Evolutionary conservation across 2,888 invertebrate genomes (phyloP).

Genomic region (Merodon equestris): DNA sequence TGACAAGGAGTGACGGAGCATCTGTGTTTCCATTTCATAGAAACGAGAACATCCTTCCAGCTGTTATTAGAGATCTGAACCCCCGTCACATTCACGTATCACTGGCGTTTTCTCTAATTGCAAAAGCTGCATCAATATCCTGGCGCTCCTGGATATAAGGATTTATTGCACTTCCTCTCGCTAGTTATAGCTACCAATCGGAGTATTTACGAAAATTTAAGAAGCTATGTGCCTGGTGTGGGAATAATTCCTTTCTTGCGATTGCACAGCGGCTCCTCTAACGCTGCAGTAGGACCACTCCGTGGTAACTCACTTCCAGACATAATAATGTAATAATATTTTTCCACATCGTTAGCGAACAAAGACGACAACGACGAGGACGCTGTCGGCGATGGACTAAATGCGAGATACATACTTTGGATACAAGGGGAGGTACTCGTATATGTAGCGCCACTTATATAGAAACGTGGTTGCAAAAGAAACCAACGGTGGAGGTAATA

Average conservation of each 20-base stretch:
- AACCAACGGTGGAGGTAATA: slow-evolving; percentile 14
- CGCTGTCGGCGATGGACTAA: too few relatives aligned
- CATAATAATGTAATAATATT: slow-evolving; percentile 67
- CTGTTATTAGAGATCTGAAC: background rate
- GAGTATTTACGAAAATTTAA: slow-evolving; percentile 33
- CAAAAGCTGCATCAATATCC: slow-evolving; percentile 25
- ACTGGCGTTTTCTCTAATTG: slow-evolving; percentile 29
- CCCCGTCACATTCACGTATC: slow-evolving; percentile 21
- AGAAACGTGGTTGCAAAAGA: background rate
- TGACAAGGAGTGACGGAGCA: slow-evolving; percentile 15
- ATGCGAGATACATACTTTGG: too few relatives aligned
- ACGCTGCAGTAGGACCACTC: slow-evolving; percentile 1
- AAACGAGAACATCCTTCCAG: too few relatives aligned
- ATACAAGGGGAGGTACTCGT: slow-evolving; percentile 8
- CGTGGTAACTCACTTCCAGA: slow-evolving; percentile 62
- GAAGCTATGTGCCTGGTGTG: slow-evolving; percentile 58
- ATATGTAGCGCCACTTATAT: background rate
- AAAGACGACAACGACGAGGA: too few relatives aligned
- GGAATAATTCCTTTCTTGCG: slow-evolving; percentile 52
- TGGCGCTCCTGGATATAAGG: background rate
- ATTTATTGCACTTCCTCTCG: slow-evolving; percentile 1
- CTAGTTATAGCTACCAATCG: slow-evolving; percentile 8
- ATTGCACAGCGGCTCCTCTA: slow-evolving; percentile 3
- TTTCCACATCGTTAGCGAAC: slow-evolving; percentile 59
- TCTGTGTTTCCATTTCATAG: slow-evolving; percentile 5